phyloP scores from a whole-genome alignment of 1,140 invertebrate genomes.

The Drosophila sucinea region DNA sequence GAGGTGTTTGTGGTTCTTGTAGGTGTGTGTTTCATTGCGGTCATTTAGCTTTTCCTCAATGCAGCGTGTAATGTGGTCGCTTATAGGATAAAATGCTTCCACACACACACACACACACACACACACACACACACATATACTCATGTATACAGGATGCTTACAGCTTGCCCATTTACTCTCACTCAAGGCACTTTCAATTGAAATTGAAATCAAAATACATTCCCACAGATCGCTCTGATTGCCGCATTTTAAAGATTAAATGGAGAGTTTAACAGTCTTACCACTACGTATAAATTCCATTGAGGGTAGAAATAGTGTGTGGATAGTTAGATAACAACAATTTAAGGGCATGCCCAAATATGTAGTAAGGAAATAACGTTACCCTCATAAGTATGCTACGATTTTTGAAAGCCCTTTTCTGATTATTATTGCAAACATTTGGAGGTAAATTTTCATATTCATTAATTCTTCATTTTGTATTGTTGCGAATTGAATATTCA shows the following conservation, averaged over 20 bases:
- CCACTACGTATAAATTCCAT: constrained; percentile 1
- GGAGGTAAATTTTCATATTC: too few species aligned
- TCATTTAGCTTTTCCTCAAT: constrained; percentile 78
- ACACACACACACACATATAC: not conserved
- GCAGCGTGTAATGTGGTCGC: constrained; percentile 78
- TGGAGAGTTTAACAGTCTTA: constrained; percentile 4
- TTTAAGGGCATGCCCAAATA: not conserved
- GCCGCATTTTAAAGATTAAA: constrained; percentile 8
- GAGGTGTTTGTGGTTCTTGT: constrained; percentile 31
- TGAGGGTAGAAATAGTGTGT: not conserved
- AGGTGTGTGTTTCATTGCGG: constrained; percentile 74
- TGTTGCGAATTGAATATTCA: too few species aligned
- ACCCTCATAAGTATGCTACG: too few species aligned
- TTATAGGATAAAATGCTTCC: constrained; percentile 64
- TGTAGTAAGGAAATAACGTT: too few species aligned
- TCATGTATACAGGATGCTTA: constrained; percentile 5
- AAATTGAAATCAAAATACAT: constrained; percentile 44
- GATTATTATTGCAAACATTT: too few species aligned
- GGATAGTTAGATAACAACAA: not conserved
- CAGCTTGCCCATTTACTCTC: constrained; percentile 3
- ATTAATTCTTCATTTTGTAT: too few species aligned
- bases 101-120: constrained; percentile 7
- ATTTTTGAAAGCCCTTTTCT: too few species aligned
- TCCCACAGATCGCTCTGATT: constrained; percentile 15
- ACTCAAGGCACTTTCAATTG: constrained; percentile 15